Base-by-base conservation (phyloP, 92 coral and sea anemone species). In the Meandrina meandrites region DNA sequence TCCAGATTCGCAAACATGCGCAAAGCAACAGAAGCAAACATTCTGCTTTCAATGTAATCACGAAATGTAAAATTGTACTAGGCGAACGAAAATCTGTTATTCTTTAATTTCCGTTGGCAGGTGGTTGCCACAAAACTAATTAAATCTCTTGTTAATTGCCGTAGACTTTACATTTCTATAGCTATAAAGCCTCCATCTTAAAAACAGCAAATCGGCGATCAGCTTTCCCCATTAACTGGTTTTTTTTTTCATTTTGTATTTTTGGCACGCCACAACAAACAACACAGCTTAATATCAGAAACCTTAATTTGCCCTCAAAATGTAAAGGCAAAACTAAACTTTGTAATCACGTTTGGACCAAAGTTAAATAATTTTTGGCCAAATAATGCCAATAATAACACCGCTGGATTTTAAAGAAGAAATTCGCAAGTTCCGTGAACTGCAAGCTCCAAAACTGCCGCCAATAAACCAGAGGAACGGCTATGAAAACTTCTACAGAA, bases 351-450 rank as follows among this genome's bases (percentile, higher is more conserved):
- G 14, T 56, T 51, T 31, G 32, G 45, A 24, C 21, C 18, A 37
- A 24, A 8, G 4, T 21, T 47, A 24, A 16, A 21, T n/a, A 76
- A 42, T 47, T 0, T 6, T 18, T 3, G 9, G 40, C 12, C 54
- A 45, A 76, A 50, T 36, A 16, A 79, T 79, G 83, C 83, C 83
- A 57, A 21, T 60, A 34, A 79, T 79, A 35, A 79, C 83, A 14
- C 83, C 83, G 22, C 21, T 79, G 32, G 83, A 79, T 56, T 79
- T 79, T 16, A 67, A 58, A 60, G 71, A 79, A 34, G 83, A 79
- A 79, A 58, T 79, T 58, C 50, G 72, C 51, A n/a, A 58, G 32
- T 21, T 79, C 8, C 69, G 51, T 5, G 32, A 58, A 18, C 72
- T n/a, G n/a, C n/a, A 79, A 27, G 50, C 31, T 57, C 22, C 45